These are phyloP conservation scores for Mus pahari DNA, from an alignment of 2,113 vertebrate genomes.

Conservation along the genomic window DNA sequence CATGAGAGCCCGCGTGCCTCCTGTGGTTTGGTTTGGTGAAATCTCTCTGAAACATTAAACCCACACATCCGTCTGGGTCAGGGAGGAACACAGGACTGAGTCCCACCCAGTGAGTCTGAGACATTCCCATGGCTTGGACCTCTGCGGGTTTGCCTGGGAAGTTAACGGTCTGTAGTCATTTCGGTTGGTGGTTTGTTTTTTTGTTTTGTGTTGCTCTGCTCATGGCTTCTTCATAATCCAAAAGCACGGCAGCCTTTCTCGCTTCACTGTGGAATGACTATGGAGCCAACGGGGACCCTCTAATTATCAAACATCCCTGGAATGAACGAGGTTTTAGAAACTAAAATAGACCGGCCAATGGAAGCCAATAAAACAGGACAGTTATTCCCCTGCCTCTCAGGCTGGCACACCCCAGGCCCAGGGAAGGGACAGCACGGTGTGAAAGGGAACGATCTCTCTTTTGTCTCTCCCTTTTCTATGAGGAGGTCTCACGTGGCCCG, in stretches of 20 bases:
- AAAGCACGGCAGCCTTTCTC: not conserved
- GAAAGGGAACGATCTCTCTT: not conserved
- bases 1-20: not conserved
- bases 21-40: conserved; percentile 43
- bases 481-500: too few relatives aligned
- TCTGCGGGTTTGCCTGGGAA: not conserved
- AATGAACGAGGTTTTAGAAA: not conserved
- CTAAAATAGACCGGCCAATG: not conserved
- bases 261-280: not conserved
- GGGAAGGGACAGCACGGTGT: not conserved
- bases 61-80: conserved; percentile 5
- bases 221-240: not conserved
- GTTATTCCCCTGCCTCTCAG: not conserved
- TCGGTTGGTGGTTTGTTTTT: conserved; percentile 15
- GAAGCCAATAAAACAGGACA: not conserved
- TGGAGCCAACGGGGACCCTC: not conserved
- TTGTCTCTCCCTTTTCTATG: not conserved
- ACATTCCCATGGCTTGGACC: conserved; percentile 6
- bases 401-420: too few relatives aligned
- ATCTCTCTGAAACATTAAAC: not conserved
- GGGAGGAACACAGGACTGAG: not conserved
- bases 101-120: not conserved
- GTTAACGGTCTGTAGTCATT: not conserved
- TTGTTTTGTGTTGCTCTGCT: not conserved
- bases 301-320: conserved; percentile 9